Conservation (phyloP, 1,140 invertebrate genomes). For the Drosophila orosa region DNA sequence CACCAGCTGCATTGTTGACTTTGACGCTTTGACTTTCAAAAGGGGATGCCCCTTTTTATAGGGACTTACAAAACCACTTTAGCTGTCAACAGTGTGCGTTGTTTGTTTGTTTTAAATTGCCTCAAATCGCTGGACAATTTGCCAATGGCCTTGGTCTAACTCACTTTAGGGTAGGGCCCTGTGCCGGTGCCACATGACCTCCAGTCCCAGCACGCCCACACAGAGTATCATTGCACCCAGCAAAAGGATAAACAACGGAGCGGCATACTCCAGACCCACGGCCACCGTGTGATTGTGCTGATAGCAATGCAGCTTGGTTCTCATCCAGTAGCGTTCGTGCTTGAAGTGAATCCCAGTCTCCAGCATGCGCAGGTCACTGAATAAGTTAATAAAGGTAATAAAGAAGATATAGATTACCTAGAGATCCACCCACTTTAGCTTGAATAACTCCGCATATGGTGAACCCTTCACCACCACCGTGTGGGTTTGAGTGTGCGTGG, state of each 20-base stretch:
- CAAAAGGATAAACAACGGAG: conserved; percentile 61
- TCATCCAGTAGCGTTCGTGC: conserved; percentile 57
- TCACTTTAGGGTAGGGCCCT: conserved; percentile 22
- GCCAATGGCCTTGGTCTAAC: conserved; percentile 1
- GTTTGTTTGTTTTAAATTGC: conserved; percentile 72
- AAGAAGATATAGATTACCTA: neutral
- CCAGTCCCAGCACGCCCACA: conserved; percentile 55
- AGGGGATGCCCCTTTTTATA: conserved; percentile 38
- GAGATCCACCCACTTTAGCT: conserved; percentile 50
- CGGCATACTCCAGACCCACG: conserved; percentile 69
- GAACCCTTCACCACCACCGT: conserved; percentile 48
- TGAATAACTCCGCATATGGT: conserved; percentile 64
- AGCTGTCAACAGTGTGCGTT: conserved; percentile 46
- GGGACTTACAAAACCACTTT: conserved; percentile 30
- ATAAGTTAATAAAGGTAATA: neutral
- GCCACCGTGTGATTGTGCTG: conserved; percentile 59
- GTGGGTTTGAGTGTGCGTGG: conserved; percentile 38
- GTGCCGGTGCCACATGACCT: conserved; percentile 59
- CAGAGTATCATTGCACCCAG: conserved; percentile 49
- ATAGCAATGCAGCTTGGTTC: conserved; percentile 63
- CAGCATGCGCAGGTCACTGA: conserved; percentile 57
- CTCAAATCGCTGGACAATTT: conserved; percentile 32
- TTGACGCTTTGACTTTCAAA: conserved; percentile 6
- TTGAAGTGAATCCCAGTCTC: conserved; percentile 68
- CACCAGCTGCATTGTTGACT: conserved; percentile 62